Base-by-base conservation (phyloP, 2,888 invertebrate genomes). In the Cecidostiba fungosa region DNA sequence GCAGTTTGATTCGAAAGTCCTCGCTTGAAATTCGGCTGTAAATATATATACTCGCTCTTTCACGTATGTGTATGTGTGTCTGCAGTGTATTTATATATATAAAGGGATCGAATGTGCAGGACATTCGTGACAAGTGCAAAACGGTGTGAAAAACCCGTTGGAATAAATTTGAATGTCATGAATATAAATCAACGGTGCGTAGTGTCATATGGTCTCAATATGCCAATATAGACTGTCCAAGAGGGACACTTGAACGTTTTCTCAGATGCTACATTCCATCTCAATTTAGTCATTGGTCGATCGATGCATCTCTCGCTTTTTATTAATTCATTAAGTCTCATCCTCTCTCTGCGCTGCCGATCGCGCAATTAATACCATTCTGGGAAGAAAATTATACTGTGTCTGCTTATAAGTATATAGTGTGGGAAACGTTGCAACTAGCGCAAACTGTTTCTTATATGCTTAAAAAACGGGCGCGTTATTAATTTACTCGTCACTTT, bases 161-260 rank as follows among this genome's bases (percentile, higher is more conserved):
- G 82, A 85, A 85, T 85, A 77, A 82, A 85, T 85, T 82, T 85
- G 73, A 85, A 85, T 85, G n/a, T 29, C 82, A 82, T 82, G 77
- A 82, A 85, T 85, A 77, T 82, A 66, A 78, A 82, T 85, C 62
- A 39, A 43, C 36, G 47, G 43, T 43, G 26, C 1, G 29, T 23
- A 23, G 76, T 76, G 39, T 69, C 70, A 77, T 47, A 50, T 50
- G 77, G 69, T 76, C 69, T 23, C 81, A 66, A 81, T 77, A 47
- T 77, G 62, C 47, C 66, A 72, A 32, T 39, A 39, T 8, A 8
- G 0, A 39, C 79, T 32, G 59, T 77, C 43, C 32, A 10, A 43
- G 43, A 43, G 14, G 26, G 23, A 3, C 73, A 10, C 36, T n/a
- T 23, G 29, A 54, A 29, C 26, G 39, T 72, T 72, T 80, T 69